These are phyloP conservation scores for Pinctada fucata DNA, from an alignment of 2,888 invertebrate species.

Conservation along the genomic window DNA sequence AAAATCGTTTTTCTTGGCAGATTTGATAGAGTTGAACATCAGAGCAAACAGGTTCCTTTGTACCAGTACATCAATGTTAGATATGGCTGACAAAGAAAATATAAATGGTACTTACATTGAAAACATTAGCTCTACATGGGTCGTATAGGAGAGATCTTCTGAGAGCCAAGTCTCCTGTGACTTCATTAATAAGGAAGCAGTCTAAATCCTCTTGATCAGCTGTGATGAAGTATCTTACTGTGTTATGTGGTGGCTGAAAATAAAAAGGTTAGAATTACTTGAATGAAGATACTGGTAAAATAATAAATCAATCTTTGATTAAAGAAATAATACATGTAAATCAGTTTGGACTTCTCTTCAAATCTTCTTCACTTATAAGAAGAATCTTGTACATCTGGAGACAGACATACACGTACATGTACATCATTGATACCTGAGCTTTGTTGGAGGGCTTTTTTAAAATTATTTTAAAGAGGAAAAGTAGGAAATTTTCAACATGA, in stretches of 20 bases:
- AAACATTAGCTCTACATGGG: slow-evolving; percentile 54
- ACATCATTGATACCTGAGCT: too few species aligned
- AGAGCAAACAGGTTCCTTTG: slow-evolving; percentile 56
- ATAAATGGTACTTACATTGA: slow-evolving; percentile 53
- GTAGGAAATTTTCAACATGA: too few species aligned
- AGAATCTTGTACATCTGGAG: too few species aligned
- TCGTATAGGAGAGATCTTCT: slow-evolving; percentile 58
- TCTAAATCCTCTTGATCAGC: slow-evolving; percentile 59
- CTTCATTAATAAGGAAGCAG: slow-evolving; percentile 66
- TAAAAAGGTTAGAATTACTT: neutral
- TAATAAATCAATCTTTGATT: too few species aligned
- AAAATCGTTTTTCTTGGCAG: too few species aligned
- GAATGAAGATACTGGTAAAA: neutral
- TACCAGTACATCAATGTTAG: slow-evolving; percentile 56
- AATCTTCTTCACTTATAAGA: too few species aligned
- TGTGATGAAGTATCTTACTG: slow-evolving; percentile 62
- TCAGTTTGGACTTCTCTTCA: too few species aligned
- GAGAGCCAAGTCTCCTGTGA: slow-evolving; percentile 63
- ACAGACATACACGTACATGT: too few species aligned
- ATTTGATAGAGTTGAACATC: slow-evolving; percentile 23
- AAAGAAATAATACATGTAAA: too few species aligned
- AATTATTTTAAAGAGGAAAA: too few species aligned
- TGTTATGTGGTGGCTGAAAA: slow-evolving; percentile 71
- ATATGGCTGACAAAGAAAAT: slow-evolving; percentile 50
- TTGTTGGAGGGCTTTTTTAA: too few species aligned